Evolutionary conservation across 2,797 vertebrate genomes (phyloP).

Genomic region (Coccyzus lansbergi): DNA sequence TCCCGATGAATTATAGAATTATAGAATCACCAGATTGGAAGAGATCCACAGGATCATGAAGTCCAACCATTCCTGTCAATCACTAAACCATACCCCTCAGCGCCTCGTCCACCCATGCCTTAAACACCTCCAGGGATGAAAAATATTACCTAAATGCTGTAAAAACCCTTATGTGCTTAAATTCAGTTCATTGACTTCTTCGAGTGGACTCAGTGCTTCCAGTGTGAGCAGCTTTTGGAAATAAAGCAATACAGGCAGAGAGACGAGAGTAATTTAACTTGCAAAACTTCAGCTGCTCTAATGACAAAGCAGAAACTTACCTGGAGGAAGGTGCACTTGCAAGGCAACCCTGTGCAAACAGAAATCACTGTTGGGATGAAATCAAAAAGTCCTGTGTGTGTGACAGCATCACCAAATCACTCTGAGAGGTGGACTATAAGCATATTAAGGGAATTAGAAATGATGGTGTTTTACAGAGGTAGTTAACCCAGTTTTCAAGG

Average conservation of each 20-base stretch:
- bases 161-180: not conserved
- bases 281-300: not conserved
- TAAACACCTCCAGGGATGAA: too few relatives aligned
- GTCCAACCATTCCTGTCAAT: too few relatives aligned
- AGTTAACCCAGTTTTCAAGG: not conserved
- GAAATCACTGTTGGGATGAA: not conserved
- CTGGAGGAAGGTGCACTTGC: not conserved
- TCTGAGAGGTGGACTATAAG: not conserved
- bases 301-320: not conserved
- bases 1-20: too few relatives aligned
- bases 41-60: too few relatives aligned
- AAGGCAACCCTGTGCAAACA: not conserved
- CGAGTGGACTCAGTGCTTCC: not conserved
- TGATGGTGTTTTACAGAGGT: not conserved
- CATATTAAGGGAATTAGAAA: not conserved
- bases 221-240: not conserved
- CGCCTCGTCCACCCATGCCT: too few relatives aligned
- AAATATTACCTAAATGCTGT: not conserved
- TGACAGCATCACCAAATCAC: not conserved
- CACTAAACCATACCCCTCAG: too few relatives aligned
- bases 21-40: too few relatives aligned
- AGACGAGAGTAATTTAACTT: not conserved
- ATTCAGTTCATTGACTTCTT: not conserved
- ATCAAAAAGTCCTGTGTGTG: not conserved
- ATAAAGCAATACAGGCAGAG: not conserved